Percentiles rank a stretch among this genome's conserved stretches.
Conservation (phyloP, 2,888 invertebrate genomes). For the Rhopalosiphum nymphaeae region DNA sequence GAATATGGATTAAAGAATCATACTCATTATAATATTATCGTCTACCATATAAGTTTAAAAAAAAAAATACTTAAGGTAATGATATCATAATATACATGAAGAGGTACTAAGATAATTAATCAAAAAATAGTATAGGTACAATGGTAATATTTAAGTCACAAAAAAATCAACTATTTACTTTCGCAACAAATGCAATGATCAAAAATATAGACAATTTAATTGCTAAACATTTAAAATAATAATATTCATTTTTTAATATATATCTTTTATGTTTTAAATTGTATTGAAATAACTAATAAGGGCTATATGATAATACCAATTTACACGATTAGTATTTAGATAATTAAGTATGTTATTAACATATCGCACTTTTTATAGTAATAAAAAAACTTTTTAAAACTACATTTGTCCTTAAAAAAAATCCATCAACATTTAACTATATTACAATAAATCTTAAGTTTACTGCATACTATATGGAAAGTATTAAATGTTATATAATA, state of each 20-base stretch:
- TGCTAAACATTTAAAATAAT: not conserved
- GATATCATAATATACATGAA: not conserved
- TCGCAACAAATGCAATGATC: not conserved
- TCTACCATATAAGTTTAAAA: not conserved
- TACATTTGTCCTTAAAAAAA: not conserved
- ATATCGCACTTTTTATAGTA: not conserved
- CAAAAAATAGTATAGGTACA: not conserved
- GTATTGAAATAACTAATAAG: not conserved
- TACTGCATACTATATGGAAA: not conserved
- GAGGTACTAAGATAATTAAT: not conserved
- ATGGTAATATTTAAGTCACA: not conserved
- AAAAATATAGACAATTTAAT: not conserved
- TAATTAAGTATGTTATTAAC: not conserved
- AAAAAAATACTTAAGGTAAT: not conserved
- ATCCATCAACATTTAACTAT: not conserved
- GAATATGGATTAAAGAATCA: not conserved
- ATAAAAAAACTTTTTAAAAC: not conserved
- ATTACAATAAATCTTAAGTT: not conserved
- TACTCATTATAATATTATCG: not conserved
- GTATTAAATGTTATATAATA: not conserved
- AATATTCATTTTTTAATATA: not conserved
- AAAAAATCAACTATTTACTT: not conserved
- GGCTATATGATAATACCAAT: not conserved
- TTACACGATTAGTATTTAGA: constrained; percentile 2
- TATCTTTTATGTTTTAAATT: not conserved